Evolutionary conservation across 2,888 invertebrate species (phyloP).

Genomic region (Agrochola litura): DNA sequence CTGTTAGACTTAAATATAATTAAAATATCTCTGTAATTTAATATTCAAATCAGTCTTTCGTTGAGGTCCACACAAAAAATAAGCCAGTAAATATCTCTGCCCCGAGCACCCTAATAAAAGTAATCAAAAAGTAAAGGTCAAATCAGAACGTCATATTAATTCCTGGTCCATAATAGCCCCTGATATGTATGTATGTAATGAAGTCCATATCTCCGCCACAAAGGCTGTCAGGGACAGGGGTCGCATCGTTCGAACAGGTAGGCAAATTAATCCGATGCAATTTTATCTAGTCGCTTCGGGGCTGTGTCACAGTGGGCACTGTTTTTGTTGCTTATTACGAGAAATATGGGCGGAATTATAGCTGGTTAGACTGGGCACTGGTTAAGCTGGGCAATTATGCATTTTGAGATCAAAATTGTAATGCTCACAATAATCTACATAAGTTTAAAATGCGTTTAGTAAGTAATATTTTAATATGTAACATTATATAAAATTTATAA

Average conservation of each 20-base stretch:
- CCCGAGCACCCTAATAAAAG: constrained; percentile 26
- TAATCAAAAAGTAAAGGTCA: constrained; percentile 60
- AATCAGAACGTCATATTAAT: constrained; percentile 53
- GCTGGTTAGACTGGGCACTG: not conserved
- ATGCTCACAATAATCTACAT: too few species aligned
- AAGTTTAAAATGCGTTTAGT: too few species aligned
- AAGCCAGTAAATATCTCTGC: not conserved
- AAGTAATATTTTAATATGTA: too few species aligned
- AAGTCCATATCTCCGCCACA: constrained; percentile 76
- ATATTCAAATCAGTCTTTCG: not conserved
- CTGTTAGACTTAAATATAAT: not conserved
- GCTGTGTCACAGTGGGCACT: constrained; percentile 65
- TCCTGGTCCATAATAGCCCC: constrained; percentile 45
- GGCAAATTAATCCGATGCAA: constrained; percentile 84
- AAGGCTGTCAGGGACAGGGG: constrained; percentile 84
- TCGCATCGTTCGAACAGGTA: constrained; percentile 76
- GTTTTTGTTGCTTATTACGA: constrained; percentile 21
- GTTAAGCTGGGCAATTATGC: too few species aligned
- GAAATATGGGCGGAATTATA: not conserved
- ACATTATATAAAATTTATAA: too few species aligned
- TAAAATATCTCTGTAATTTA: not conserved
- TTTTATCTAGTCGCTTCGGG: constrained; percentile 78
- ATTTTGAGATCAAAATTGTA: too few species aligned
- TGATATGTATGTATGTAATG: constrained; percentile 69
- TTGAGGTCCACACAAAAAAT: not conserved